These are phyloP conservation scores for Epinotia bilunana DNA, from an alignment of 2,888 invertebrate species.

Conservation along the genomic window DNA sequence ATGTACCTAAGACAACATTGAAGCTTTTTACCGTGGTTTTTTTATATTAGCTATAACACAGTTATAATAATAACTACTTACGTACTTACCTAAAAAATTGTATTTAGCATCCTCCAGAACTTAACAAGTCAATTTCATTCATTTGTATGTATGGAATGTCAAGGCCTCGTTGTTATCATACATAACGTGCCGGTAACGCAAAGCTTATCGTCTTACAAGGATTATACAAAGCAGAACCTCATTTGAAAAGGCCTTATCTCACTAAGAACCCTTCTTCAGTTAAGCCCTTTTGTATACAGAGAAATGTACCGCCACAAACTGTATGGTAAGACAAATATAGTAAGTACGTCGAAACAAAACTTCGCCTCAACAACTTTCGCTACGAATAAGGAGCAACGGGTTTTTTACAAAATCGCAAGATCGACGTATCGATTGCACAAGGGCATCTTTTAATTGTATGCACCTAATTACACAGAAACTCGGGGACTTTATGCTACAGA, in stretches of 20 bases:
- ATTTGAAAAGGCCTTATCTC: not conserved
- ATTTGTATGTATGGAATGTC: not conserved
- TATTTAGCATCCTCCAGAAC: not conserved
- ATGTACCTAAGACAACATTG: no score
- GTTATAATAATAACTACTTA: no score
- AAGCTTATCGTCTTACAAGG: conserved; percentile 8
- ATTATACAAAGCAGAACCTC: not conserved
- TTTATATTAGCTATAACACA: no score
- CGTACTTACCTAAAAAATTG: not conserved
- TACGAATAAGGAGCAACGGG: conserved; percentile 70
- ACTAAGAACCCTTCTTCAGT: not conserved
- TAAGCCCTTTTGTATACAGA: not conserved
- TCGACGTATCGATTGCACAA: conserved; percentile 52
- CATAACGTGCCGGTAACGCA: conserved; percentile 1
- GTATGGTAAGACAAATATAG: conserved; percentile 60
- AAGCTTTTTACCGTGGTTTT: not conserved
- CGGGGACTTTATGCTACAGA: not conserved
- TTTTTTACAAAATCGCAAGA: conserved; percentile 60
- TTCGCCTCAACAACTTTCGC: conserved; percentile 74
- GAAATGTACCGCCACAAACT: not conserved
- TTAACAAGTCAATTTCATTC: not conserved
- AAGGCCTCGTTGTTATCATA: conserved; percentile 6
- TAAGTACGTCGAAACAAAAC: conserved; percentile 57
- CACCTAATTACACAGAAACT: conserved; percentile 19
- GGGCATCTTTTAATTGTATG: conserved; percentile 44